Percentiles rank a stretch among this genome's conserved stretches.
phyloP scores from a whole-genome alignment of 2,113 vertebrate species.

The Labrus mixtus region DNA sequence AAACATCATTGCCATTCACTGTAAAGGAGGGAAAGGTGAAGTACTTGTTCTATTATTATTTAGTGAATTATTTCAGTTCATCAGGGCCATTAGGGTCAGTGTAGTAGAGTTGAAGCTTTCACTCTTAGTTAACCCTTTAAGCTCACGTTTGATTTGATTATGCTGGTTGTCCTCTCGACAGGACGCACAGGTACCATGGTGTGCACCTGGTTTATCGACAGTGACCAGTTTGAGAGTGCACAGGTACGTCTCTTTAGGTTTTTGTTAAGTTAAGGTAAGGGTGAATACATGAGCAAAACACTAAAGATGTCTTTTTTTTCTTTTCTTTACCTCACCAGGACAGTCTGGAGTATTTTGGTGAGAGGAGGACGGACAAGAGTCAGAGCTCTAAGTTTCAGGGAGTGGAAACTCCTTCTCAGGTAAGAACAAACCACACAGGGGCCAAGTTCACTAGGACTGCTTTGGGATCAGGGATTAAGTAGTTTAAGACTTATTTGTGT shows the following conservation, averaged over 20 bases:
- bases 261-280: neutral
- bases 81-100: neutral
- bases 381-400: slow-evolving; percentile 93
- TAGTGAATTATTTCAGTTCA: neutral
- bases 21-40: slow-evolving; percentile 97
- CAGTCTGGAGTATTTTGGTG: slow-evolving; percentile 93
- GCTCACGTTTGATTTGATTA: neutral
- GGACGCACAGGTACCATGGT: slow-evolving; percentile 95
- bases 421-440: slow-evolving; percentile 40
- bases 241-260: slow-evolving; percentile 81
- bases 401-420: slow-evolving; percentile 98
- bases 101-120: neutral
- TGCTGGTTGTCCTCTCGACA: slow-evolving; percentile 67
- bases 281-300: neutral
- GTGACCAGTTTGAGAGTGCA: slow-evolving; percentile 89
- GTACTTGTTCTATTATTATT: neutral
- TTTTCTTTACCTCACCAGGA: slow-evolving; percentile 76
- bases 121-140: too few relatives aligned
- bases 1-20: slow-evolving; percentile 93
- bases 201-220: slow-evolving; percentile 92
- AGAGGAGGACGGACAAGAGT: slow-evolving; percentile 92
- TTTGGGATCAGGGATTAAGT: neutral
- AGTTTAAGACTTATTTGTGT: neutral
- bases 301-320: neutral
- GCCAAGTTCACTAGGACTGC: neutral